phyloP scores from a whole-genome alignment of 2,797 vertebrate species.

The Coregonus ussuriensis region DNA sequence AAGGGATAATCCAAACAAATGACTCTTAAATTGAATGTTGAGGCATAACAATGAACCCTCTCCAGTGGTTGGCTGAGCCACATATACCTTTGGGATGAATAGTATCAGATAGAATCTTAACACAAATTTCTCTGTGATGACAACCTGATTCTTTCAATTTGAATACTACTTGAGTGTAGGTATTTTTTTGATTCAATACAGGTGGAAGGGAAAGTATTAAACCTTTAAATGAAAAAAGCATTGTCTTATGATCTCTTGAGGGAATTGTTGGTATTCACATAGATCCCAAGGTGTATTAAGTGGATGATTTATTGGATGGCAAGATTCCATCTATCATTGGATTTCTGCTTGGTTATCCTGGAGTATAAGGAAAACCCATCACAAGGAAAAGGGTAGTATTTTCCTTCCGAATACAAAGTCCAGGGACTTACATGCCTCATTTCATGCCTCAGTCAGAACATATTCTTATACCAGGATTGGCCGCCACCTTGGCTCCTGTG shows the following conservation, averaged over 20 bases:
- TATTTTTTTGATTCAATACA: not conserved
- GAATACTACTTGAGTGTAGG: constrained; percentile 13
- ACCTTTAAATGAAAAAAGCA: not conserved
- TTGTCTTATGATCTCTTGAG: not conserved
- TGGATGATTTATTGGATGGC: not conserved
- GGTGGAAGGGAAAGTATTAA: not conserved
- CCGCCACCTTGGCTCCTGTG: constrained; percentile 22
- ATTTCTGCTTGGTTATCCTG: not conserved
- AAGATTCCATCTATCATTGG: not conserved
- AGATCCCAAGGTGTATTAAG: not conserved
- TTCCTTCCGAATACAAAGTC: not conserved
- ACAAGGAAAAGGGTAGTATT: not conserved
- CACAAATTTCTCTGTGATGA: constrained; percentile 60
- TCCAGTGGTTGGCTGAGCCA: not conserved
- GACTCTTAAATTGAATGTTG: constrained; percentile 60
- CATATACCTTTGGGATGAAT: not conserved
- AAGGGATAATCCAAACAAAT: constrained; percentile 69
- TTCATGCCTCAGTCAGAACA: not conserved
- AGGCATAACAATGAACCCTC: constrained; percentile 18
- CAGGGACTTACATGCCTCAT: not conserved
- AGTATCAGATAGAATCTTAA: constrained; percentile 47
- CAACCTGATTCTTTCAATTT: constrained; percentile 63
- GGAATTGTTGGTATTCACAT: not conserved
- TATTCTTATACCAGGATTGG: not conserved
- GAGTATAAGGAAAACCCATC: not conserved